These are phyloP conservation scores for Pantherophis alleghaniensis DNA, from an alignment of 2,797 vertebrate genomes.

Conservation along the genomic window DNA sequence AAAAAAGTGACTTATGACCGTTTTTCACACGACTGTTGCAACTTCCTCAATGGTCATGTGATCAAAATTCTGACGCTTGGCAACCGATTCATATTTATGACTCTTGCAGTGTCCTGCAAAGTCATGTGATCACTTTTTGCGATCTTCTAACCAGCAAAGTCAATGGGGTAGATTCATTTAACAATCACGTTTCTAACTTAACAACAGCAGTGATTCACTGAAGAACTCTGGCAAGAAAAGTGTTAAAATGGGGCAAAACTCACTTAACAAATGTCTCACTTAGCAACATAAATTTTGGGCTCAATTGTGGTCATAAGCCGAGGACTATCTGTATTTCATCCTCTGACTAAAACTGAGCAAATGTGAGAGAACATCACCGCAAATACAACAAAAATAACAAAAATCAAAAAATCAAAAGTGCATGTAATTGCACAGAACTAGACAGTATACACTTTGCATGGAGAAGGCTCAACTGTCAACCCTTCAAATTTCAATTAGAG, in stretches of 20 bases:
- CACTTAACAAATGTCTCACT: background rate
- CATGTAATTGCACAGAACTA: background rate
- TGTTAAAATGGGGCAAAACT: background rate
- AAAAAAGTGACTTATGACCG: background rate
- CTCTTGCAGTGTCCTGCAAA: background rate
- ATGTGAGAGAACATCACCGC: background rate
- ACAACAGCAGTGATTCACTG: background rate
- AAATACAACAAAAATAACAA: background rate
- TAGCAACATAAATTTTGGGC: background rate
- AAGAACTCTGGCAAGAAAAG: background rate
- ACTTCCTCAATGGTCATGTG: background rate
- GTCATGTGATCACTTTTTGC: background rate
- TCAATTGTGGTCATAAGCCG: background rate
- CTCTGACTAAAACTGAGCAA: background rate
- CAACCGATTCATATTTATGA: background rate
- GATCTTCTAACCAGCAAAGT: background rate
- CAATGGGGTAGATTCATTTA: background rate
- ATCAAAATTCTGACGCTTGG: background rate
- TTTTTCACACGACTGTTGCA: background rate
- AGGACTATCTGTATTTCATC: background rate
- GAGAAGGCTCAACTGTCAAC: background rate
- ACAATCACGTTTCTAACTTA: background rate
- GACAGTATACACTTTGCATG: background rate
- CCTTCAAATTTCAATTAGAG: background rate
- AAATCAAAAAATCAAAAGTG: background rate